These are phyloP conservation scores for Sarcophilus harrisii DNA, from an alignment of 2,797 vertebrate species.

Conservation along the genomic window DNA sequence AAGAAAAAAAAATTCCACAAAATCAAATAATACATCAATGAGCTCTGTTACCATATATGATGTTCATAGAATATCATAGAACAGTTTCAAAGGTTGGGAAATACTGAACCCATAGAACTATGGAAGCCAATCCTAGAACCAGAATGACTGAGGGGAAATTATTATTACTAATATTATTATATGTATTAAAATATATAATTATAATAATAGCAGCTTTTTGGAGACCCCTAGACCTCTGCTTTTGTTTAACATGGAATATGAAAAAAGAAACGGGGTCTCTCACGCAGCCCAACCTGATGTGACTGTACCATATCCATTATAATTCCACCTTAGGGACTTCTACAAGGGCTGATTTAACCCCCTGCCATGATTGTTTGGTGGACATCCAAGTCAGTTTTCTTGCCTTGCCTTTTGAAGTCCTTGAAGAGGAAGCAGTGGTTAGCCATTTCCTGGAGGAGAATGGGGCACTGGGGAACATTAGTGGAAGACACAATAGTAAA, in stretches of 20 bases:
- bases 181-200: too few relatives aligned
- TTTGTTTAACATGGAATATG: constrained; percentile 45
- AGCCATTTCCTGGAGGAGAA: constrained; percentile 73
- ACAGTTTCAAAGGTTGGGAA: background rate
- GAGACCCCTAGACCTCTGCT: background rate
- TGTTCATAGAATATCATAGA: background rate
- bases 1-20: background rate
- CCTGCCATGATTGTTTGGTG: constrained; percentile 33
- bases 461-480: constrained; percentile 73
- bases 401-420: constrained; percentile 77
- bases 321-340: constrained; percentile 54
- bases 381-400: constrained; percentile 55
- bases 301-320: background rate
- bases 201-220: background rate
- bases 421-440: constrained; percentile 69
- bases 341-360: constrained; percentile 52
- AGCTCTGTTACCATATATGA: background rate
- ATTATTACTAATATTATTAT: too few relatives aligned
- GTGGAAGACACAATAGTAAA: constrained; percentile 74
- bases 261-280: background rate
- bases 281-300: constrained; percentile 13
- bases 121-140: background rate
- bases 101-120: constrained; percentile 6
- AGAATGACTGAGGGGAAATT: background rate
- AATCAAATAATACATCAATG: background rate